Conservation (phyloP, 1,140 invertebrate genomes). For the Bactericera cockerelli region DNA sequence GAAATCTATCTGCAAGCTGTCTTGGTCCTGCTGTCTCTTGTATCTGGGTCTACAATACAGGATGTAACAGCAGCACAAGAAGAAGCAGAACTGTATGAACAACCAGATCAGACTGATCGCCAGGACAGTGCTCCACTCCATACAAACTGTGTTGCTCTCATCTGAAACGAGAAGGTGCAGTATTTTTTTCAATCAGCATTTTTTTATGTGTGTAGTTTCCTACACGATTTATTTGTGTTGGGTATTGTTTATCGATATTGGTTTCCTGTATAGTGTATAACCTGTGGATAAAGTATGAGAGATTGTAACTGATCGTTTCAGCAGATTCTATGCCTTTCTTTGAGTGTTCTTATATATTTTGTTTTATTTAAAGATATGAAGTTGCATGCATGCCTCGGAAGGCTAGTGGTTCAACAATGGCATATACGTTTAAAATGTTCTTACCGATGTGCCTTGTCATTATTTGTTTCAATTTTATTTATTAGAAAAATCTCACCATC, state of each 20-base stretch:
- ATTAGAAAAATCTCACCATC: too few relatives aligned
- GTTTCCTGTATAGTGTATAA: not conserved
- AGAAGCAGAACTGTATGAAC: conserved; percentile 29
- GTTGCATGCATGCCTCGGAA: too few relatives aligned
- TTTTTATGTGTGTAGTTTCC: not conserved
- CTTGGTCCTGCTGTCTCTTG: conserved; percentile 28
- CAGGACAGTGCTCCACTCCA: conserved; percentile 22
- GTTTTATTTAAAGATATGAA: too few relatives aligned
- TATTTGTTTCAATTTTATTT: too few relatives aligned
- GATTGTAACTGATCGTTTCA: too few relatives aligned
- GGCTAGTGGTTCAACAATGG: too few relatives aligned
- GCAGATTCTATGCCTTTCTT: too few relatives aligned
- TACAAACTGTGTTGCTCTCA: conserved; percentile 14
- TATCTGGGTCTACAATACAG: conserved; percentile 26
- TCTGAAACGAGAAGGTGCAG: not conserved
- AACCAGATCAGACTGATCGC: conserved; percentile 27
- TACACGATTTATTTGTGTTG: not conserved
- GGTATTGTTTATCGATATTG: not conserved
- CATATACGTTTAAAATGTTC: too few relatives aligned
- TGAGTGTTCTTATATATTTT: too few relatives aligned
- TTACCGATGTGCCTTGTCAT: too few relatives aligned
- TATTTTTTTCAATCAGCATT: not conserved
- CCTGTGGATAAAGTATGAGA: too few relatives aligned
- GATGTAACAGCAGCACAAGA: conserved; percentile 27
- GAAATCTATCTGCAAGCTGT: conserved; percentile 30